Percentiles rank a stretch among this genome's conserved stretches.
These are phyloP conservation scores for Leucophora obtusa DNA, from an alignment of 2,888 invertebrate species.

Conservation along the genomic window DNA sequence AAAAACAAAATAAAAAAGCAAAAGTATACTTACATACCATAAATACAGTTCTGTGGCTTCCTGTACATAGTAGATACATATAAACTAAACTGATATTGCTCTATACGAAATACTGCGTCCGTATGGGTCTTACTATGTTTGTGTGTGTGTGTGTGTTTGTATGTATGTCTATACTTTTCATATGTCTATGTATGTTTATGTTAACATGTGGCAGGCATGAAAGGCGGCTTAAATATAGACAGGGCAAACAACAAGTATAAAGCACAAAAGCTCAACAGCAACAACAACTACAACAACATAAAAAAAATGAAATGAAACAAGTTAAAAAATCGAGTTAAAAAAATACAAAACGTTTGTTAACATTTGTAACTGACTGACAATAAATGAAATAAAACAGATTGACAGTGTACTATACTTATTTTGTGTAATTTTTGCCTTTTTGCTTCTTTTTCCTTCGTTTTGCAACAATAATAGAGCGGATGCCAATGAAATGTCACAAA, in stretches of 20 bases:
- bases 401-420: slow-evolving; percentile 28
- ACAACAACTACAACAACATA: background rate
- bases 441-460: slow-evolving; percentile 22
- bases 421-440: background rate
- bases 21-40: background rate
- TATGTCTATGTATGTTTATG: slow-evolving; percentile 21
- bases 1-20: slow-evolving; percentile 6
- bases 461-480: slow-evolving; percentile 50
- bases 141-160: background rate
- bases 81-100: slow-evolving; percentile 16
- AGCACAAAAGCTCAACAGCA: slow-evolving; percentile 12
- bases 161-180: background rate
- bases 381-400: slow-evolving; percentile 60
- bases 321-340: slow-evolving; percentile 20
- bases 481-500: slow-evolving; percentile 59
- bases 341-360: slow-evolving; percentile 41
- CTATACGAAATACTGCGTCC: background rate
- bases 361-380: slow-evolving; percentile 53
- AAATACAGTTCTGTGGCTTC: slow-evolving; percentile 31
- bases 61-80: too few species aligned
- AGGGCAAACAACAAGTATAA: slow-evolving; percentile 45
- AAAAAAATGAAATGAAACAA: slow-evolving; percentile 14
- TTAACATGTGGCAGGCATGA: slow-evolving; percentile 55
- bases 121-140: background rate
- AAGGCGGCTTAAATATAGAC: slow-evolving; percentile 55